Conservation (phyloP, 2,888 invertebrate genomes). For the Leucophenga maculata region DNA sequence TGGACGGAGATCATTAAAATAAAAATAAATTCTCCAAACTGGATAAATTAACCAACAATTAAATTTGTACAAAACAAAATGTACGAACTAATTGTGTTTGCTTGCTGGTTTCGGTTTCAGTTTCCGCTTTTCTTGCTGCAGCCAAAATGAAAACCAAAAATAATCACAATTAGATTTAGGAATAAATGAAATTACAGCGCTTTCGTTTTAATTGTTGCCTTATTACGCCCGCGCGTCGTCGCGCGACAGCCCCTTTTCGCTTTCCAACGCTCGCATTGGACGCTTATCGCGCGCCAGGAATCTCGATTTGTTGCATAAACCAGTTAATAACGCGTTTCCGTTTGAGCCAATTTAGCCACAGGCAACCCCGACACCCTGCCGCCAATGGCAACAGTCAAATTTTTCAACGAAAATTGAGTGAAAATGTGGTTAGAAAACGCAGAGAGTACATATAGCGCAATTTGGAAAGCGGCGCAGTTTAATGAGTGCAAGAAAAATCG, state of each 20-base stretch:
- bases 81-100: conserved; percentile 21
- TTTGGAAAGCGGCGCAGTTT: conserved; percentile 45
- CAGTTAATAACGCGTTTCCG: conserved; percentile 70
- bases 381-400: not conserved
- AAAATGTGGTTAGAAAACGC: conserved; percentile 55
- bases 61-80: conserved; percentile 34
- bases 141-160: conserved; percentile 23
- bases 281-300: conserved; percentile 52
- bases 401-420: conserved; percentile 57
- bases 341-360: conserved; percentile 56
- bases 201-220: conserved; percentile 65
- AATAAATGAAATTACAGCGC: conserved; percentile 62
- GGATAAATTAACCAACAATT: conserved; percentile 40
- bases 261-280: conserved; percentile 17
- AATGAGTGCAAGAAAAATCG: conserved; percentile 63
- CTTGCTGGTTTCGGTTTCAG: not conserved
- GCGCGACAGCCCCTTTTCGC: conserved; percentile 19
- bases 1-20: conserved; percentile 43
- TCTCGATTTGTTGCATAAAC: conserved; percentile 69
- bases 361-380: too few species aligned
- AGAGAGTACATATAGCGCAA: conserved; percentile 32
- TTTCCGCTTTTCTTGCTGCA: not conserved
- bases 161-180: conserved; percentile 64
- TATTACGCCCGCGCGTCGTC: conserved; percentile 42
- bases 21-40: conserved; percentile 45